phyloP scores from a whole-genome alignment of 2,888 invertebrate genomes.

The Parthenolecanium corni region DNA sequence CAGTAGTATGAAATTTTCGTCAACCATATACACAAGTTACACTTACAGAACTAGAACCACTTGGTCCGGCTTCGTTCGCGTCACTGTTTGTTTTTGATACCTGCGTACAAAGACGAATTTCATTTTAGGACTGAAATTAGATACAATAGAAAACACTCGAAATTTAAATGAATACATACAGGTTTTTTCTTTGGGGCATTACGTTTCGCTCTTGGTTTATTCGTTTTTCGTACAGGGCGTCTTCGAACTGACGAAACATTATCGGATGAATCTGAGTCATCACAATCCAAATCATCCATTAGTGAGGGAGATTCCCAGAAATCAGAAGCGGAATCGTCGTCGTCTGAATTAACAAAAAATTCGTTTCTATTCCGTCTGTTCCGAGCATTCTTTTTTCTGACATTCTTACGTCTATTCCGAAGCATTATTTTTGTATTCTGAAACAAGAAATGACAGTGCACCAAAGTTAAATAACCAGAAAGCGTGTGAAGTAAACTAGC shows the following conservation, averaged over 20 bases:
- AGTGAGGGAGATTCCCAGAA: neutral
- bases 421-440: conserved; percentile 10
- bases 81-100: neutral
- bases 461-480: too few species aligned
- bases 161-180: too few species aligned
- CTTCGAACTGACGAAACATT: neutral
- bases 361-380: conserved; percentile 4
- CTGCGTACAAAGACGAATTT: neutral
- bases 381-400: neutral
- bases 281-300: neutral
- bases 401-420: conserved; percentile 12
- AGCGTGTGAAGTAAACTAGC: too few species aligned
- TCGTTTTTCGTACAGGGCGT: neutral
- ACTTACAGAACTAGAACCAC: conserved; percentile 13
- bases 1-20: neutral
- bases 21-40: neutral
- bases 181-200: too few species aligned
- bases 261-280: neutral
- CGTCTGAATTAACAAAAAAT: neutral
- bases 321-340: neutral
- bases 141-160: too few species aligned
- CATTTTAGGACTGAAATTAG: too few species aligned
- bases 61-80: conserved; percentile 1
- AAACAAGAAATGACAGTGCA: neutral
- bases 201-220: neutral